Evolutionary conservation across 2,113 vertebrate genomes (phyloP).

Genomic region (Amblyornis subalaris): DNA sequence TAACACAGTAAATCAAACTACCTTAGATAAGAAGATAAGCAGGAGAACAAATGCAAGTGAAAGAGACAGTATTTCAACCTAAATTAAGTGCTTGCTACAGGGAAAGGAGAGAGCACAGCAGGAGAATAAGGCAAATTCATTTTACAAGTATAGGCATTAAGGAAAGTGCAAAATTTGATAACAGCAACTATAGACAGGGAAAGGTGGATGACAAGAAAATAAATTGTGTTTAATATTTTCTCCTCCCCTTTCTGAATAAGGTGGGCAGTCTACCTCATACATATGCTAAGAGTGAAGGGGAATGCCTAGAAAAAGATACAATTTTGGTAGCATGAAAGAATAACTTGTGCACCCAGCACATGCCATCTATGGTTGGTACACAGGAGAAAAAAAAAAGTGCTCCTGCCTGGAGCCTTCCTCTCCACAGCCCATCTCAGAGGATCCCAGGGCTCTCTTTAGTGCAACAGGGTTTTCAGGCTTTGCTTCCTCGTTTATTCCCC

Average conservation of each 20-base stretch:
- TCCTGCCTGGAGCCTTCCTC: background rate
- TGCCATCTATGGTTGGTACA: background rate
- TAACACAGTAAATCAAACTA: background rate
- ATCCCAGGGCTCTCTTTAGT: background rate
- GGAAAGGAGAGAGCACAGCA: background rate
- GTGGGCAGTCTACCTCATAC: background rate
- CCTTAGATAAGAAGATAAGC: background rate
- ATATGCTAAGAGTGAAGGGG: background rate
- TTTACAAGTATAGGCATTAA: background rate
- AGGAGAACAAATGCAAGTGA: background rate
- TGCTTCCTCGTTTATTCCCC: background rate
- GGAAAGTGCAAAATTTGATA: background rate
- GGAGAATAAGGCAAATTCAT: background rate
- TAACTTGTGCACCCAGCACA: background rate
- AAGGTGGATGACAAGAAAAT: background rate
- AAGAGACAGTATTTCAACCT: background rate
- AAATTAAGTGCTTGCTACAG: background rate
- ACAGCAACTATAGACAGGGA: background rate
- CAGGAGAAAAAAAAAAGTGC: background rate
- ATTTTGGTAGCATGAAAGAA: background rate
- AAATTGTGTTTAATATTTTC: background rate
- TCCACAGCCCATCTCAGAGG: background rate
- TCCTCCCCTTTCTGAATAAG: background rate
- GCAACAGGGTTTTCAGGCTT: background rate
- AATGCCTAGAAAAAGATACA: background rate